Evolutionary conservation across 2,113 vertebrate species (phyloP).

Genomic region (Phoxinus phoxinus): DNA sequence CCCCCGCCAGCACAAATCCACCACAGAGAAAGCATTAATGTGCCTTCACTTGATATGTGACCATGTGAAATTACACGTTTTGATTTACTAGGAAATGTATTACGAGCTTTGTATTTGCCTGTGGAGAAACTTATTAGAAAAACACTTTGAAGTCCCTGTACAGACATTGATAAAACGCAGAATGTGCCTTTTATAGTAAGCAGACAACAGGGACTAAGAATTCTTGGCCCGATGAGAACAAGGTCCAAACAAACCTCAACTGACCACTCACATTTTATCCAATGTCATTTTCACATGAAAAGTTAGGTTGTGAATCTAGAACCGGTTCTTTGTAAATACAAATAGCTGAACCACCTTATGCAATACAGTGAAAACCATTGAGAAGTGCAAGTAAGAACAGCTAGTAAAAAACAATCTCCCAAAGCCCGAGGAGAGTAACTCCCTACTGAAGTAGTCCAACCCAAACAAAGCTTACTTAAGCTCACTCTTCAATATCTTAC

Average conservation of each 20-base stretch:
- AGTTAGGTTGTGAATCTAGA: background rate
- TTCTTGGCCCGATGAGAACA: slow-evolving; percentile 23
- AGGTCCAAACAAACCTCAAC: slow-evolving; percentile 15
- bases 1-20: slow-evolving; percentile 59
- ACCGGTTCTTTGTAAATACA: background rate
- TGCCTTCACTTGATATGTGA: slow-evolving; percentile 55
- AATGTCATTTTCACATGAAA: background rate
- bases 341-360: slow-evolving; percentile 60
- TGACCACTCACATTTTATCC: slow-evolving; percentile 4
- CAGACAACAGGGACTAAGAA: slow-evolving; percentile 38
- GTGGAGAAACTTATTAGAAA: slow-evolving; percentile 48
- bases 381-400: slow-evolving; percentile 76
- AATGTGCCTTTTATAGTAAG: slow-evolving; percentile 44
- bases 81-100: slow-evolving; percentile 32
- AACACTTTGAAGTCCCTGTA: slow-evolving; percentile 49
- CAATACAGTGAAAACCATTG: slow-evolving; percentile 74
- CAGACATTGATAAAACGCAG: slow-evolving; percentile 34
- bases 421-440: slow-evolving; percentile 70
- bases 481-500: slow-evolving; percentile 60
- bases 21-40: slow-evolving; percentile 59
- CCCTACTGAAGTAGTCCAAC: slow-evolving; percentile 62
- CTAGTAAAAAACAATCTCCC: slow-evolving; percentile 70
- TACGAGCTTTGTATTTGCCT: slow-evolving; percentile 18
- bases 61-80: slow-evolving; percentile 50
- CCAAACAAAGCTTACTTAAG: slow-evolving; percentile 68